phyloP scores from a whole-genome alignment of 2,888 invertebrate genomes.

The Cremastinae sp. region DNA sequence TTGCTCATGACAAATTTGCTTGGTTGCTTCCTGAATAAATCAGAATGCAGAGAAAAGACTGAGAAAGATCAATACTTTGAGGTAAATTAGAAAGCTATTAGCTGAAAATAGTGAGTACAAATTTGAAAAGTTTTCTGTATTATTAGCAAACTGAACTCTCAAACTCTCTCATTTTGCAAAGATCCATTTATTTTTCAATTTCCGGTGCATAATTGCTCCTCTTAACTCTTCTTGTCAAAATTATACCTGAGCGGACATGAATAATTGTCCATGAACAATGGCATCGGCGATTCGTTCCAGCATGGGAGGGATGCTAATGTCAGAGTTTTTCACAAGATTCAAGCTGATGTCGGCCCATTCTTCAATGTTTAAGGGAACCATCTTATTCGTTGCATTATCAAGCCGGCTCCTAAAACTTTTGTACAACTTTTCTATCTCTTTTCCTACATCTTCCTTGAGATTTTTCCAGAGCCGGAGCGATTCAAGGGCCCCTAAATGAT shows the following conservation, averaged over 20 bases:
- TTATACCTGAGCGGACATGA: conserved; percentile 86
- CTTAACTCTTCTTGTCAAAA: not conserved
- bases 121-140: no score
- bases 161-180: no score
- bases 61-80: not conserved
- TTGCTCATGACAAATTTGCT: conserved; percentile 86
- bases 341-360: conserved; percentile 85
- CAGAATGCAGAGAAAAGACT: conserved; percentile 35
- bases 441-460: conserved; percentile 83
- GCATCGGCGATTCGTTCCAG: conserved; percentile 84
- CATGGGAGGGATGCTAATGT: conserved; percentile 83
- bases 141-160: no score
- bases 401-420: conserved; percentile 85
- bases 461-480: conserved; percentile 85
- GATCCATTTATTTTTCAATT: no score
- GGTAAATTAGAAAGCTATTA: not conserved
- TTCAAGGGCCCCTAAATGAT: conserved; percentile 69
- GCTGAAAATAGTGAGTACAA: conserved; percentile 33
- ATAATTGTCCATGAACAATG: conserved; percentile 85
- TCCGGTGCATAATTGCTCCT: no score
- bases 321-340: conserved; percentile 85
- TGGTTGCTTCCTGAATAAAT: conserved; percentile 84
- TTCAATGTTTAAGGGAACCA: conserved; percentile 78
- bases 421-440: conserved; percentile 86
- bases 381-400: conserved; percentile 74